Conservation (phyloP, 2,113 vertebrate genomes). For the Calyptomena viridis region DNA sequence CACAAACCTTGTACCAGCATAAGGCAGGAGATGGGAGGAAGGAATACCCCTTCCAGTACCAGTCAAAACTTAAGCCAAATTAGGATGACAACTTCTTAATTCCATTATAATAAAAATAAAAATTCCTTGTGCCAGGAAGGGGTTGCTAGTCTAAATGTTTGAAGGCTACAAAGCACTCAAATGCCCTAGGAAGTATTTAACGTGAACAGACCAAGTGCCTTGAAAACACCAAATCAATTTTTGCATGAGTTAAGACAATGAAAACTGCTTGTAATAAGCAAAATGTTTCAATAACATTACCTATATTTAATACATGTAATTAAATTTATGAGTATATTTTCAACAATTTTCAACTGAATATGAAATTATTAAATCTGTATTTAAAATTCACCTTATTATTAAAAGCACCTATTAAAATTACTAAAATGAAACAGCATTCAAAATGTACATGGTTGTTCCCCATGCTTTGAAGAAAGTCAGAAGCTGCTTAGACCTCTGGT, state of each 20-base stretch:
- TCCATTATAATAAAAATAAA: neutral
- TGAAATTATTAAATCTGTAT: neutral
- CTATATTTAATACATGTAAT: neutral
- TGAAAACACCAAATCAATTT: neutral
- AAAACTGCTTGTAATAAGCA: neutral
- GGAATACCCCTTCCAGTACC: neutral
- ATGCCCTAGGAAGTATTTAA: neutral
- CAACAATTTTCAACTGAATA: neutral
- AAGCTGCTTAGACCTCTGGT: slow-evolving; percentile 19
- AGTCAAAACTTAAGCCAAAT: neutral
- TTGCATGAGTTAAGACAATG: neutral
- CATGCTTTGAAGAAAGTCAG: neutral
- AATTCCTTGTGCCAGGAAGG: neutral
- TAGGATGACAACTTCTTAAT: neutral
- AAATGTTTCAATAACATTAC: neutral
- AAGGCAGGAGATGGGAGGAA: neutral
- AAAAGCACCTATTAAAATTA: neutral
- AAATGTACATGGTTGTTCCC: neutral
- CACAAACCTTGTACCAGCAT: neutral
- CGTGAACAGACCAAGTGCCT: neutral
- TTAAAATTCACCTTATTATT: neutral
- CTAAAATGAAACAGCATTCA: neutral
- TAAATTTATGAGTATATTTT: neutral
- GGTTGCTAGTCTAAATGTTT: neutral
- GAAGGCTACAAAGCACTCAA: neutral